Base-by-base conservation (phyloP, 2,888 invertebrate species). In the Ditula angustiorana region DNA sequence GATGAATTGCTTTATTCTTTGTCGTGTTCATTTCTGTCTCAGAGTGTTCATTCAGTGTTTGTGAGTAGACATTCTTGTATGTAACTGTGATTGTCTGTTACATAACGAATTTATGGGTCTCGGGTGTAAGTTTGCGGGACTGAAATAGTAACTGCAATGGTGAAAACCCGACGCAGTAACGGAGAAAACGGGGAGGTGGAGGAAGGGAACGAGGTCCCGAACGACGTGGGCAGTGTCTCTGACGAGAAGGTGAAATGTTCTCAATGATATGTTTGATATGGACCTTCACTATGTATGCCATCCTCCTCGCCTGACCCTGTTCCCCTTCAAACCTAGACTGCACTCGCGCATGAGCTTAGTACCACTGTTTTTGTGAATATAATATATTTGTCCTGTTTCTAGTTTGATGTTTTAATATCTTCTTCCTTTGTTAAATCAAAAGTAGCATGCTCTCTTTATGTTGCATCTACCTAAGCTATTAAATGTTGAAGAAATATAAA, bases 131-230 rank as follows among this genome's bases (percentile, higher is more conserved):
- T 79, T 82, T 82, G 84, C 81, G 83, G 77, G 78, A 80, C 79
- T 74, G 71, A 67, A 73, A 66, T 70, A 68, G 58, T 66, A 61
- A 80, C 82, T 82, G 86, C 86, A 81, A 93, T 93, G 93, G 93
- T 93, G 88, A 93, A 92, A 92, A 93, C 93, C 82, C 91, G 93
- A 77, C 92, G 93, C 80, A 93, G 93, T 86, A 91, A 92, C 77
- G 92, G 92, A 81, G 92, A 92, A 82, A 90, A 91, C 75, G 92
- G 92, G 80, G 92, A 92, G 80, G 86, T 88, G 79, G 91, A 92
- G 73, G 92, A 93, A 77, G 88, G 85, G 78, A 90, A 88, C 87
- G 87, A 88, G 77, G 83, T 86, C 75, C 78, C 87, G 75, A 91
- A 91, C 88, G 90, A 90, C 81, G 87, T 83, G 79, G 89, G 87